A percentile compares a stretch with the other conserved stretches of the same genome.
Evolutionary conservation across 2,113 vertebrate genomes (phyloP).

Genomic region (Protobothrops mucrosquamatus): DNA sequence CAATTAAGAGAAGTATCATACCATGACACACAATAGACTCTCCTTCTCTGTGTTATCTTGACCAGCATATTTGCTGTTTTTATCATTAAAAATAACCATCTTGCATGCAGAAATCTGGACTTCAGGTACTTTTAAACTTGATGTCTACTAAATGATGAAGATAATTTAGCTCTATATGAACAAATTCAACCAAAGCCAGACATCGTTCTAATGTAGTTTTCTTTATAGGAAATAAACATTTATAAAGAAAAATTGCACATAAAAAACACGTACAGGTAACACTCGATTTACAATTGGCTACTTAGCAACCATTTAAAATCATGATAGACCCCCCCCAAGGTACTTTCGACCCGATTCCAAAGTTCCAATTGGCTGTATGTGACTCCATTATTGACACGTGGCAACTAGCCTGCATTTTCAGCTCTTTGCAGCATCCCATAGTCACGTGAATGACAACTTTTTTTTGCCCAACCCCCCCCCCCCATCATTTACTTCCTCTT

Average conservation of each 20-base stretch:
- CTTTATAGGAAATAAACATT: background rate
- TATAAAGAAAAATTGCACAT: background rate
- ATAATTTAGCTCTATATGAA: background rate
- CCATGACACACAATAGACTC: conserved; percentile 5
- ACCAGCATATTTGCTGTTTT: conserved; percentile 13
- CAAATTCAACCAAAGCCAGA: background rate
- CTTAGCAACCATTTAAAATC: too few relatives aligned
- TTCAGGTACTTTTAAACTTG: background rate
- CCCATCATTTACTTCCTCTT: background rate
- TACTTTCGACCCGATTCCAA: too few relatives aligned
- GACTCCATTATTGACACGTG: too few relatives aligned
- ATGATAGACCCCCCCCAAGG: too few relatives aligned
- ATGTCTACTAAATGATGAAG: background rate
- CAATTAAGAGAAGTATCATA: background rate
- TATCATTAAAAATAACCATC: conserved; percentile 10
- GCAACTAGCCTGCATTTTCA: too few relatives aligned
- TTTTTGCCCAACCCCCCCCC: background rate
- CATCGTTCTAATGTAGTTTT: background rate
- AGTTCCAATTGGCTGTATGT: too few relatives aligned
- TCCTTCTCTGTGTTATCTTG: background rate
- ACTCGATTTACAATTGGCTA: too few relatives aligned
- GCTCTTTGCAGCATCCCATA: too few relatives aligned
- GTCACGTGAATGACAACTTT: too few relatives aligned
- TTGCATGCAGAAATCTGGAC: background rate
- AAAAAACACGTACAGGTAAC: background rate